Evolutionary conservation across 1,140 invertebrate species (phyloP).

Genomic region (Dolichoris vasculosae): DNA sequence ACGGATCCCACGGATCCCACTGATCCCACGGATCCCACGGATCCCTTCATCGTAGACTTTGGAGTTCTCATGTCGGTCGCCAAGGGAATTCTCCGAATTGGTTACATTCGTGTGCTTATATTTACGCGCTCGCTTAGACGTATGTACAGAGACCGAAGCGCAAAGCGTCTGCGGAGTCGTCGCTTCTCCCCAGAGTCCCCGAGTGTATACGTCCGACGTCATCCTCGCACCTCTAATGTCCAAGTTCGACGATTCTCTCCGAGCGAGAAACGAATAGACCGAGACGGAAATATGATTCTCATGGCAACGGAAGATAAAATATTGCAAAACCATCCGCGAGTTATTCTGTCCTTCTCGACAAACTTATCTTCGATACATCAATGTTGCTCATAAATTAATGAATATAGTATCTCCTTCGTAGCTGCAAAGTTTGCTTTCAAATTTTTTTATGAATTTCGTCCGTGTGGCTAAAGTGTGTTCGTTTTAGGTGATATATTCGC

Average conservation of each 20-base stretch:
- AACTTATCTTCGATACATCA: too few species aligned
- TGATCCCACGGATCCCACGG: too few species aligned
- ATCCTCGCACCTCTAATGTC: neutral
- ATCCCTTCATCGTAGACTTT: slow-evolving; percentile 45
- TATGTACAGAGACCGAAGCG: neutral
- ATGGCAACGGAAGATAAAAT: too few species aligned
- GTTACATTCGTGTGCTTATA: slow-evolving; percentile 14
- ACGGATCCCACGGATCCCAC: neutral
- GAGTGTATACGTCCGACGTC: neutral
- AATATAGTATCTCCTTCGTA: too few species aligned
- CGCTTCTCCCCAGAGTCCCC: neutral
- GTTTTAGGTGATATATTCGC: too few species aligned
- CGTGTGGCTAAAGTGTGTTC: too few species aligned
- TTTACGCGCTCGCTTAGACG: slow-evolving; percentile 20
- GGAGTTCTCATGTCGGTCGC: slow-evolving; percentile 50
- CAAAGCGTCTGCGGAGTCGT: neutral
- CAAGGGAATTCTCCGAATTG: slow-evolving; percentile 56
- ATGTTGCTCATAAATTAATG: too few species aligned
- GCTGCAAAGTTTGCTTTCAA: too few species aligned
- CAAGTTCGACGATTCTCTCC: neutral
- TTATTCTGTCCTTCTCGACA: too few species aligned
- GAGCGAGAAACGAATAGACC: neutral
- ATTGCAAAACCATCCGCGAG: too few species aligned
- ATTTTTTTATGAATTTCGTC: too few species aligned
- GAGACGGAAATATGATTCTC: neutral